Conservation (phyloP, 2,888 invertebrate species). For the Pachymerium ferrugineum region DNA sequence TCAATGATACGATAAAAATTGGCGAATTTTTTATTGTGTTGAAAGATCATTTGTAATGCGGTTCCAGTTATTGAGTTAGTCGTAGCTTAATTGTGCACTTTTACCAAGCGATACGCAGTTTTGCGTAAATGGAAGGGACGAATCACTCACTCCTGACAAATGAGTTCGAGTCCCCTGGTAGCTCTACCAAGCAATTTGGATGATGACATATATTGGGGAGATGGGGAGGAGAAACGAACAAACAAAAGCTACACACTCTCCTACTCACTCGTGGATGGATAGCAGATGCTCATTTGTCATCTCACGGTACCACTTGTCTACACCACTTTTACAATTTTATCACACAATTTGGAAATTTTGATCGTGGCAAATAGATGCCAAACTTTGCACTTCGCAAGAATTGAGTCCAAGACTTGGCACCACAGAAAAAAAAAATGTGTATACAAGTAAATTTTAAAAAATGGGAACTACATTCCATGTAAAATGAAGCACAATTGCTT, state of each 20-base stretch:
- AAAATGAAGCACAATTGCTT: neutral
- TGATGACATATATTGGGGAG: slow-evolving; percentile 18
- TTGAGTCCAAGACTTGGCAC: neutral
- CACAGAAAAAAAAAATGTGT: neutral
- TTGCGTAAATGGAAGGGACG: slow-evolving; percentile 19
- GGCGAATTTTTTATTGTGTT: neutral
- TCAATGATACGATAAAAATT: neutral
- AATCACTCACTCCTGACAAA: slow-evolving; percentile 25
- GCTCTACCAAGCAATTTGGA: slow-evolving; percentile 24
- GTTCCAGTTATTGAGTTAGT: slow-evolving; percentile 24
- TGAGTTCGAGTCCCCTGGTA: slow-evolving; percentile 19
- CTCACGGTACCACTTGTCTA: neutral
- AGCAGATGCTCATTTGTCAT: slow-evolving; percentile 16
- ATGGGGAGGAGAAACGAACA: neutral
- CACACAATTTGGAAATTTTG: too few relatives aligned
- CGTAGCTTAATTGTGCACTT: slow-evolving; percentile 9
- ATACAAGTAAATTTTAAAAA: too few relatives aligned
- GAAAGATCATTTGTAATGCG: slow-evolving; percentile 16
- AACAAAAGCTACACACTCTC: slow-evolving; percentile 6
- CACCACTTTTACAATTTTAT: slow-evolving; percentile 9
- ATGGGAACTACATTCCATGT: neutral
- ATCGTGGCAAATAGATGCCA: too few relatives aligned
- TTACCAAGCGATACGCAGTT: slow-evolving; percentile 2
- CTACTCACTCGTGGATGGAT: neutral
- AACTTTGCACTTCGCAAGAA: too few relatives aligned